phyloP scores from a whole-genome alignment of 2,888 invertebrate species.

The Phymatocera aterrima region DNA sequence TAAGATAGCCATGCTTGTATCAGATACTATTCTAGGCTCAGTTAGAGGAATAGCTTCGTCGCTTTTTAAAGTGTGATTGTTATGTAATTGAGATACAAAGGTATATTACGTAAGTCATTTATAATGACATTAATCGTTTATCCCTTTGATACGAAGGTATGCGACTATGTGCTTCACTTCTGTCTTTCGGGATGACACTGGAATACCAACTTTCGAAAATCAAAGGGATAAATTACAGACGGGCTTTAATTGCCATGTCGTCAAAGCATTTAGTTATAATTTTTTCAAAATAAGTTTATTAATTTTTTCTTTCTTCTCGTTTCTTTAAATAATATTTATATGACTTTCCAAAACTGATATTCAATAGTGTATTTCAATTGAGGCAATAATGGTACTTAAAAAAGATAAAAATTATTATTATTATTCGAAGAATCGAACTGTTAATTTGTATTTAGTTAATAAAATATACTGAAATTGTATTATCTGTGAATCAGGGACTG shows the following conservation, averaged over 20 bases:
- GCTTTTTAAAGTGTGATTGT: slow-evolving; percentile 47
- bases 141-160: background rate
- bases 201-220: background rate
- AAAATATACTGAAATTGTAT: background rate
- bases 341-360: background rate
- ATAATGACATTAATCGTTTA: slow-evolving; percentile 21
- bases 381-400: slow-evolving; percentile 20
- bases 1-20: slow-evolving; percentile 41
- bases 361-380: background rate
- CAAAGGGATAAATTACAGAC: background rate
- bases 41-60: slow-evolving; percentile 36
- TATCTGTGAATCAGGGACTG: slow-evolving; percentile 20
- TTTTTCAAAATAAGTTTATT: background rate
- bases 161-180: background rate
- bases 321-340: background rate
- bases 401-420: background rate
- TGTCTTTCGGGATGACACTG: background rate
- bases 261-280: background rate
- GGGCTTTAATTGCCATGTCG: background rate
- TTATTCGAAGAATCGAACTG: too few relatives aligned
- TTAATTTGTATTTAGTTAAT: too few relatives aligned
- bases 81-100: slow-evolving; percentile 40
- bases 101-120: slow-evolving; percentile 20
- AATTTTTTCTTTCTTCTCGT: too few relatives aligned
- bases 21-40: slow-evolving; percentile 29